Conservation (phyloP, 2,113 vertebrate species). For the Oenanthe melanoleuca region DNA sequence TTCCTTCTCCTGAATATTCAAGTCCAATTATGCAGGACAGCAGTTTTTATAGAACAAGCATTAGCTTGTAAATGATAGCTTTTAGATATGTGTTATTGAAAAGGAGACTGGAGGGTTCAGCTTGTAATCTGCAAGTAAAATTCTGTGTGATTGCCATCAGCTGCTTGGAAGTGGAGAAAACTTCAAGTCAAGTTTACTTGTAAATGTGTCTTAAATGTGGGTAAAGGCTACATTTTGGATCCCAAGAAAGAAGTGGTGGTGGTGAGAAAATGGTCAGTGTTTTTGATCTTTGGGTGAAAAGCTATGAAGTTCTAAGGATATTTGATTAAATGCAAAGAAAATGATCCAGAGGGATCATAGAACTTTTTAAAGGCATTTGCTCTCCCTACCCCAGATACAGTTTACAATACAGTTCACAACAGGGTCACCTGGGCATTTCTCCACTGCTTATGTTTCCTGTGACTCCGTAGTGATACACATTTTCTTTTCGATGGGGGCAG, state of each 20-base stretch:
- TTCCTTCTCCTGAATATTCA: neutral
- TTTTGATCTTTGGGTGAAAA: neutral
- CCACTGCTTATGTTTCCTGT: neutral
- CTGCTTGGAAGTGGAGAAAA: neutral
- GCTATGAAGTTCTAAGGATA: neutral
- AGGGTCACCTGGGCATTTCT: neutral
- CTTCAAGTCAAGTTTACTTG: neutral
- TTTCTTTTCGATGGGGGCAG: neutral
- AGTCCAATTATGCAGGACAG: neutral
- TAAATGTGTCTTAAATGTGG: neutral
- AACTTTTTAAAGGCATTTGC: neutral
- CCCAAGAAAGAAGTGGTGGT: neutral
- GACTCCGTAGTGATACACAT: neutral
- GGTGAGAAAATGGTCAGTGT: neutral
- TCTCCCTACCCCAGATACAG: accelerated
- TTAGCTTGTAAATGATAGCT: neutral
- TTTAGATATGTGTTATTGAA: neutral
- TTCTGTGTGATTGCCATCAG: neutral
- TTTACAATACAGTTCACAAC: neutral
- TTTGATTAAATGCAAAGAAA: neutral
- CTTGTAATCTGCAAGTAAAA: neutral
- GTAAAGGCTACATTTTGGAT: neutral
- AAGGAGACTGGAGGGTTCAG: neutral
- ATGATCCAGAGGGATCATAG: neutral
- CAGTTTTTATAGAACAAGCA: neutral